Evolutionary conservation across 2,113 vertebrate genomes (phyloP), one percentile per base, ranked within the genome.

Genomic region (Cyanocitta stelleri): DNA sequence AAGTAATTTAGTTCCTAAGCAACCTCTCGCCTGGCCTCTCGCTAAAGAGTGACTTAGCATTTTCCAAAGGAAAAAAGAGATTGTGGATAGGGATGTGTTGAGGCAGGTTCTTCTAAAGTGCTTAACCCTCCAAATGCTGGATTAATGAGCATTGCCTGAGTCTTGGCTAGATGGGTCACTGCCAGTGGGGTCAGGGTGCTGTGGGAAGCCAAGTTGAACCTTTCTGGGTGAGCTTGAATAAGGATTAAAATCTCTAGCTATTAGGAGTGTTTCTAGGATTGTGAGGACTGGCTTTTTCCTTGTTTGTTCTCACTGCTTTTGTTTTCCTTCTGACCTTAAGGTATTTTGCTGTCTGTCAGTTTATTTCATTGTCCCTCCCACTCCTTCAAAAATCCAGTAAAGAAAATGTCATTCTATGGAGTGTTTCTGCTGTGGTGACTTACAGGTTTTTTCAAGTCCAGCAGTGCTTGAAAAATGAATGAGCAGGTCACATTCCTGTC

Each of bases 1-100:
- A 94, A 94, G 87, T 78, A 59, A 96, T 97, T 96, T 93, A 97
- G 97, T 97, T 97, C 87, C 97, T 96, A 97, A 97, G 97, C 97
- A 97, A 97, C 96, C 96, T 94, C 93, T 95, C 1, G 51, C 80
- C 93, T 95, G 93, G 96, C 96, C 93, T 95, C 90, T 96, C 69
- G 90, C 95, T 97, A 66, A 90, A 92, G 88, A 96, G 90, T 97
- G 94, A 95, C 94, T 97, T 96, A 88, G 90, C 90, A 89, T 96
- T 95, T 95, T 96, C 96, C 85, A 0, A 81, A 85, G 84, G 37
- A 74, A 91, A 76, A 83, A 74, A 75, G 74, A 67, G n/a, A 7
- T 51, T 41, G 41, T 44, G 71, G 89, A 68, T 85, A 93, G 62
- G 49, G n/a, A 9, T 78, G 22, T 82, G 72, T 83, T 83, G 37